Evolutionary conservation across 1,140 invertebrate genomes (phyloP), one percentile per base, ranked within the genome.

Genomic region (Apis laboriosa): DNA sequence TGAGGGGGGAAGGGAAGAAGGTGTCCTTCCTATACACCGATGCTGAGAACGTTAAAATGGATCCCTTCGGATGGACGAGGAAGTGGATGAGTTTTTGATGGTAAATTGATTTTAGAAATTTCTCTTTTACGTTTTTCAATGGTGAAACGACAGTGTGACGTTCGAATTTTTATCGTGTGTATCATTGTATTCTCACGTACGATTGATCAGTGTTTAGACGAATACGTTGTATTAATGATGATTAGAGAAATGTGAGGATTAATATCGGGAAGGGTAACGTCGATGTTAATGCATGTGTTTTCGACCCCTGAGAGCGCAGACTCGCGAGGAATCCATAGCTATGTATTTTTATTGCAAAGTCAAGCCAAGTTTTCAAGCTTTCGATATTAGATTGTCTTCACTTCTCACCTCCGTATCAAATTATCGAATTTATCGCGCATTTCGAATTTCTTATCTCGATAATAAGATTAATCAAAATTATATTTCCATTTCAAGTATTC

Each of bases 271-370:
- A 13, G 19, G 17, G 58, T 55, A 1, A n/a, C 67, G 80, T 78
- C 64, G 56, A 77, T 76, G 60, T 34, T 71, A 71, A 83, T 78
- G 80, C 64, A 63, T 80, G 79, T 21, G 66, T 77, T 78, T 83
- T 83, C 81, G 64, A 64, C 67, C 81, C 21, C 58, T 43, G 34
- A 78, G 51, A 72, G 81, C 81, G 81, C 81, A 83, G 68, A 66
- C 75, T 83, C 81, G 66, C 8, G 17, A 11, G 19, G 76, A 58
- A 83, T 70, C 75, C 81, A 71, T 78, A 70, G 60, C 67, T 66
- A 51, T 28, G 5, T 43, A 43, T 5, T 43, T 34, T 34, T 34
- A 34, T 34, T 34, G 34, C 3, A 34, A 43, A 43, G 3, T 34
- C 34, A 4, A 34, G 34, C 34, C 34, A 34, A 34, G 34, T 34